Base-by-base conservation (phyloP, 2,113 vertebrate genomes). In the Atlantisia rogersi region DNA sequence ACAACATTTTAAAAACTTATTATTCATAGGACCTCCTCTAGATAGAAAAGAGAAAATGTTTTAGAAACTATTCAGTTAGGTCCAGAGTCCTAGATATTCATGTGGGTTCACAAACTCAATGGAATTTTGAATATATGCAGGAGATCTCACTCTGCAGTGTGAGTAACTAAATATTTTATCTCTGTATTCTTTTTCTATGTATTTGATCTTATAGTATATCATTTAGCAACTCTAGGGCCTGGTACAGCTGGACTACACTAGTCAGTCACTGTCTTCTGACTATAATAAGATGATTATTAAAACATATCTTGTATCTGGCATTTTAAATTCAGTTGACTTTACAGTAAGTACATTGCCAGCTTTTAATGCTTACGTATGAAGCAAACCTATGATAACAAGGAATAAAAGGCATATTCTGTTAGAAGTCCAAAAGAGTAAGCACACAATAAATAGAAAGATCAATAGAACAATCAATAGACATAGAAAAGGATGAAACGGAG, bases 361-460 rank as follows among this genome's bases (percentile, higher is more conserved):
- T 95, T 90, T 92, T 84, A 96, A 82, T 73, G 14, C 10, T 82
- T 94, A 18, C 82, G 26, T 91, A 90, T 65, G 69, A 79, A 96
- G 20, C 35, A 79, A 55, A 53, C 46, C 14, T 74, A 62, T 60
- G 32, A 65, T 94, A 67, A 88, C 39, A 39, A 56, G 68, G 6
- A 86, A 93, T 78, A 85, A 97, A 95, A 82, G 18, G 5, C 35
- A 84, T n/a, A n/a, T 94, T 94, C 25, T 90, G 32, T 87, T 89
- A 92, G 46, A 85, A 82, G 39, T 75, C 53, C 53, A 77, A 95
- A 97, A 88, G 37, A 77, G 44, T 77, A 97, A 93, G 76, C 25
- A 95, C 12, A 40, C 44, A 94, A 65, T 83, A 91, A 96, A 90
- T 59, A 96, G 82, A 58, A 94, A 95, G 85, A 85, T 97, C n/a